Percentiles rank a stretch among this genome's conserved stretches.
Evolutionary conservation across 2,113 vertebrate species (phyloP).

Genomic region (Muntiacus reevesi): DNA sequence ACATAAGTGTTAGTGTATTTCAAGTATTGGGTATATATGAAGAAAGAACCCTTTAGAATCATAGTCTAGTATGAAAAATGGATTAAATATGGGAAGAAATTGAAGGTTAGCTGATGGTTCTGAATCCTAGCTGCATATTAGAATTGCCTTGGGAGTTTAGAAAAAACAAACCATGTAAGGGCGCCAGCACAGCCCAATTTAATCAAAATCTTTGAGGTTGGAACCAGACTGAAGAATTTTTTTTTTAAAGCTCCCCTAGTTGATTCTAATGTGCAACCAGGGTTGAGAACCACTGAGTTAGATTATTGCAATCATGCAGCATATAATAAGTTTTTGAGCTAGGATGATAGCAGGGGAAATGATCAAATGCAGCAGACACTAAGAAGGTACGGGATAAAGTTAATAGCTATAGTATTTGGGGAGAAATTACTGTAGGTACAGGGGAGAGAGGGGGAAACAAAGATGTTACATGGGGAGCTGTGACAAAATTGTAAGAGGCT

Average conservation of each 20-base stretch:
- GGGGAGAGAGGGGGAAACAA: background rate
- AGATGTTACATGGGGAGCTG: background rate
- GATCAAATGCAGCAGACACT: background rate
- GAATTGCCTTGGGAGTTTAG: background rate
- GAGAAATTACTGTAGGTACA: background rate
- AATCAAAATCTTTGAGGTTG: constrained; percentile 53
- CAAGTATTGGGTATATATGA: background rate
- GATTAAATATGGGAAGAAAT: background rate
- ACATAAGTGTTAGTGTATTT: constrained; percentile 5
- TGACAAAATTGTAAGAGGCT: background rate
- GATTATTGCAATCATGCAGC: constrained; percentile 65
- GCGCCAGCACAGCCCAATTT: constrained; percentile 6
- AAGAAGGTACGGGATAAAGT: background rate
- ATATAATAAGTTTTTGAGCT: constrained; percentile 69
- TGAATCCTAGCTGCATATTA: background rate
- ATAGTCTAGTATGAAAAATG: constrained; percentile 8
- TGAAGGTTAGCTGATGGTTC: background rate
- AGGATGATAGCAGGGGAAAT: constrained; percentile 38
- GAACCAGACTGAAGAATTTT: constrained; percentile 22
- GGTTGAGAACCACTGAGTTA: constrained; percentile 57
- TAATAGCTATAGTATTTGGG: background rate
- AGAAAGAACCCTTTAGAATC: constrained; percentile 2
- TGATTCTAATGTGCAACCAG: constrained; percentile 53
- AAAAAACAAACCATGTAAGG: background rate
- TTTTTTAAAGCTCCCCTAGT: constrained; percentile 38